Evolutionary conservation across 92 coral and sea anemone genomes (phyloP), one percentile per base, ranked within the genome.

Genomic region (Epizoanthus stellaris): DNA sequence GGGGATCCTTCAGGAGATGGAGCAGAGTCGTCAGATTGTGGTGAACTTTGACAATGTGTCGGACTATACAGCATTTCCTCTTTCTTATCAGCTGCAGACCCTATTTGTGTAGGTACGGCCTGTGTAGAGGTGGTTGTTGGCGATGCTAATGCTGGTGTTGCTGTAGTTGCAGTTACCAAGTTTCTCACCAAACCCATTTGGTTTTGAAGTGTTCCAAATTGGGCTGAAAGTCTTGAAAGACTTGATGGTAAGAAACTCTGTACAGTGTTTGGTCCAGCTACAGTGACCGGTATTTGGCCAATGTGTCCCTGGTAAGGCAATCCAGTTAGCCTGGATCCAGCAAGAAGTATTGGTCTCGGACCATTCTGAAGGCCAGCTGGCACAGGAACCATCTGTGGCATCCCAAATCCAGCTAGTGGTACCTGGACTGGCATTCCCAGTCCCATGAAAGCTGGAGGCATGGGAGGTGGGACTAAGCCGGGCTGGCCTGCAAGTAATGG

Each of bases 1-100:
- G 99, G 99, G 15, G 99, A 97, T 3, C 99, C 99, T 17, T 89
- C 91, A 3, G 99, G 99, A 19, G 99, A 97, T 11, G 99, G 99
- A 11, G 98, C 98, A 57, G 99, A 97, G 62, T 83, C 80, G 70
- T 89, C 98, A 19, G 99, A 97, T 60, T 92, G 90, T 25, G 99
- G 99, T 34, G 99, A 97, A 63, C 75, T 83, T 23, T 71, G 77
- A 36, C 75, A 81, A 47, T 17, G 68, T 52, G 75, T 69, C 49
- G 87, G 58, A 47, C 88, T 91, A 23, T 91, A 82, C 30, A 76
- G 71, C 17, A 66, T 68, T 64, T 72, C 80, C 4, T 85, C 76
- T 66, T 73, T 70, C 63, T 82, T 76, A 25, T 73, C 67, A 12
- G 89, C 23, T 82, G 75, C 58, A 12, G 94, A 65, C 49, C 67